Base-by-base conservation (phyloP, 2,797 vertebrate species). In the Gymnoscopelus braueri region DNA sequence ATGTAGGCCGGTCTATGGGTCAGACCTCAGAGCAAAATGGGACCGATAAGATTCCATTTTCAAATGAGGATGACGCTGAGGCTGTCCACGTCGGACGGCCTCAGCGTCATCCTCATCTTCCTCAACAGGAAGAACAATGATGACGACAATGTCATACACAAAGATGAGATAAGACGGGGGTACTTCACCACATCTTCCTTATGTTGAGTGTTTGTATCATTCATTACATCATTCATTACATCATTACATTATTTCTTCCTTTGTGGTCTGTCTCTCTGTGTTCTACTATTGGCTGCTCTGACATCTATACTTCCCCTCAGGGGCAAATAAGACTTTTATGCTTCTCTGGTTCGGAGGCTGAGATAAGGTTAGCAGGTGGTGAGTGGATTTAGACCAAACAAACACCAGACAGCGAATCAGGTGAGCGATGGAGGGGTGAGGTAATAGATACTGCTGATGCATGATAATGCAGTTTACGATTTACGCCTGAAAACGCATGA, bases 301-400 rank as follows among this genome's bases (percentile, higher is more conserved):
- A 44, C 39, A 44, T 44, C 39, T 44, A 44, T 44, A 44, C 39
- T 44, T 3, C 39, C 39, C 39, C 39, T 44, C 39, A 10, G 39
- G 39, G 39, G 9, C 39, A 10, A 44, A 44, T 44, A 44, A 44
- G 39, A 44, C 39, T 44, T 44, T 44, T 44, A 44, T 44, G 78
- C 82, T 84, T 89, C 86, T 89, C 90, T 93, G 39, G 39, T 94
- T 88, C 89, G 84, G 82, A 88, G 91, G 89, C 82, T 86, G 84
- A 88, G 91, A 90, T 84, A 83, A 89, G 65, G 65, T 66, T 23
- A 81, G 78, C 65, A 66, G 82, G 67, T 81, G 83, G 75, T 68
- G 68, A 81, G 65, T 72, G 69, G 74, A 77, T 84, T 78, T 77
- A 62, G 57, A 73, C 77, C 84, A 90, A 94, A 86, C 72, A 69